Conservation (phyloP, 2,888 invertebrate species). For the Ornithoptera priamus region DNA sequence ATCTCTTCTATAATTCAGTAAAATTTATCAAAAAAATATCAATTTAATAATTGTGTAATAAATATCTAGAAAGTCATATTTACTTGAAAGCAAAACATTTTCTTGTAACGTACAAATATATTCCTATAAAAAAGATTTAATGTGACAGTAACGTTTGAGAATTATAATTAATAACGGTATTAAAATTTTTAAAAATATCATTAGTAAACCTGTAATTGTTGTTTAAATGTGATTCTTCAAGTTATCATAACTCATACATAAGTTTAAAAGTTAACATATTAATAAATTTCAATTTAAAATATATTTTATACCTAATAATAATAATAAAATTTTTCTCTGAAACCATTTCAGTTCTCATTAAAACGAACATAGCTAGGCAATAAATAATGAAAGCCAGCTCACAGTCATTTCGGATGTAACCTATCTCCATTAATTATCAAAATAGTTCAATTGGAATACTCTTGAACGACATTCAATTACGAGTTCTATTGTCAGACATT, state of each 20-base stretch:
- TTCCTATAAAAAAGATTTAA: background rate
- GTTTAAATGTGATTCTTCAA: no score
- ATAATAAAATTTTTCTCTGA: conserved; percentile 3
- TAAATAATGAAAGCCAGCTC: conserved; percentile 20
- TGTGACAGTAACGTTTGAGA: background rate
- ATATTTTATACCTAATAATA: conserved; percentile 11
- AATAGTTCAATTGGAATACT: conserved; percentile 30
- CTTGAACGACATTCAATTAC: conserved; percentile 23
- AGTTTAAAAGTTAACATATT: background rate
- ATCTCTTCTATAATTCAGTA: no score
- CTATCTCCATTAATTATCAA: conserved; percentile 29
- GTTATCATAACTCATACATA: no score
- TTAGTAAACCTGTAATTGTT: no score
- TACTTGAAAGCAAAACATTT: background rate
- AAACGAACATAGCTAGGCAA: conserved; percentile 20
- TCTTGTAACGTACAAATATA: background rate
- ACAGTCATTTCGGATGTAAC: conserved; percentile 17
- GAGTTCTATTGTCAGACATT: conserved; percentile 17
- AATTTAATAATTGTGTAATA: background rate
- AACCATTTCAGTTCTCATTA: conserved; percentile 15
- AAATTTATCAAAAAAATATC: no score
- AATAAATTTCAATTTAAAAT: conserved; percentile 1
- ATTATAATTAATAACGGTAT: no score
- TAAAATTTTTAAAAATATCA: no score
- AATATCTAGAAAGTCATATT: background rate